Evolutionary conservation across 2,797 vertebrate genomes (phyloP).

Genomic region (Nasua narica): DNA sequence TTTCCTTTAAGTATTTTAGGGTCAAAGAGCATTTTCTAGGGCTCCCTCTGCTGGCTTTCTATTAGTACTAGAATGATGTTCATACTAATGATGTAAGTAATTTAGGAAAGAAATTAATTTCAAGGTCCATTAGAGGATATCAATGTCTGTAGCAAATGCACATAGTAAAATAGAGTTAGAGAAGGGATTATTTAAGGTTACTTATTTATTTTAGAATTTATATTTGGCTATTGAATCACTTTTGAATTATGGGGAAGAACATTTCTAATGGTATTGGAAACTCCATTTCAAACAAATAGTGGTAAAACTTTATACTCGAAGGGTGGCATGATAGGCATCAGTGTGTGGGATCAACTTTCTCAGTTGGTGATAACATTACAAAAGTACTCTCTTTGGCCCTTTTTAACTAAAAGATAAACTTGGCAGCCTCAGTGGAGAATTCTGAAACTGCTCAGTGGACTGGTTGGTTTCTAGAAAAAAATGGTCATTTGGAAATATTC

Average conservation of each 20-base stretch:
- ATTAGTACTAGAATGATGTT: slow-evolving; percentile 2
- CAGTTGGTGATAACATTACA: not conserved
- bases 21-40: slow-evolving; percentile 8
- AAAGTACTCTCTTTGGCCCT: not conserved
- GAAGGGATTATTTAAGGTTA: slow-evolving; percentile 38
- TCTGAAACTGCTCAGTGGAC: slow-evolving; percentile 8
- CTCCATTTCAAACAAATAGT: slow-evolving; percentile 30
- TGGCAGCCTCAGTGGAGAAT: not conserved
- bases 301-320: slow-evolving; percentile 26
- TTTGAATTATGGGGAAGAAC: slow-evolving; percentile 14
- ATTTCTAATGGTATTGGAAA: not conserved
- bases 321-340: not conserved
- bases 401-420: slow-evolving; percentile 40
- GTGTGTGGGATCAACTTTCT: slow-evolving; percentile 18
- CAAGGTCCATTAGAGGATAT: slow-evolving; percentile 51
- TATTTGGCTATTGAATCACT: slow-evolving; percentile 26
- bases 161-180: slow-evolving; percentile 41
- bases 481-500: slow-evolving; percentile 1
- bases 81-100: slow-evolving; percentile 38
- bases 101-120: slow-evolving; percentile 65
- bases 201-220: slow-evolving; percentile 61
- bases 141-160: slow-evolving; percentile 48
- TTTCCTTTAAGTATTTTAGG: not conserved
- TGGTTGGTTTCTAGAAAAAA: slow-evolving; percentile 12
- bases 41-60: slow-evolving; percentile 45